Evolutionary conservation across 2,113 vertebrate species (phyloP), one percentile per base, ranked within the genome.

Genomic region (Pomatostomus ruficeps): DNA sequence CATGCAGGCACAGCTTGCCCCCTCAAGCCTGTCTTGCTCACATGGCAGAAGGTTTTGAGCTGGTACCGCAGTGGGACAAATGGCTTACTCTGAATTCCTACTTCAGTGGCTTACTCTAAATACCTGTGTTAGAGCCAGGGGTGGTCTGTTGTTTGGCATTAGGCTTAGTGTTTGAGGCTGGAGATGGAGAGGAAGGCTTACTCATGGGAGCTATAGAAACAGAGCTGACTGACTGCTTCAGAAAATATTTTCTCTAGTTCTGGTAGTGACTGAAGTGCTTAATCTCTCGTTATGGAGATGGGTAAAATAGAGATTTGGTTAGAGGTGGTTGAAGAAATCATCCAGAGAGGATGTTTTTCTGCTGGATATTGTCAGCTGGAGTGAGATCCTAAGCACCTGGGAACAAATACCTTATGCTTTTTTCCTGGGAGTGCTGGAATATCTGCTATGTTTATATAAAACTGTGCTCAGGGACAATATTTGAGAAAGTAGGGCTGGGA

Each of bases 71-170:
- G 0, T 14, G 28, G 25, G 24, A 21, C 85, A 58, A 49, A n/a
- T 8, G 8, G 19, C 14, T 81, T 18, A 26, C 3, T 0, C 13
- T 4, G 3, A 49, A 24, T 55, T n/a, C n/a, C n/a, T n/a, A n/a
- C n/a, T n/a, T 81, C 46, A 10, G 0, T 4, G 24, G 16, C 51
- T 38, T 58, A 3, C 40, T 63, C 57, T n/a, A 45, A 25, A n/a
- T 38, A 25, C 7, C 33, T 10, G 18, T 25, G 22, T 17, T 67
- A 71, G 46, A 51, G 33, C 15, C 35, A 45, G 29, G 18, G 6
- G 3, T 10, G 25, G 20, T 7, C 35, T 62, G n/a, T 4, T 49
- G 3, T 31, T 73, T 66, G 75, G 25, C 24, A 20, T 63, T 35
- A 85, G 42, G 17, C 11, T 55, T 40, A 17, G n/a, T 23, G 13